Conservation (phyloP, 2,113 vertebrate genomes). For the Gymnocephalus cernua region DNA sequence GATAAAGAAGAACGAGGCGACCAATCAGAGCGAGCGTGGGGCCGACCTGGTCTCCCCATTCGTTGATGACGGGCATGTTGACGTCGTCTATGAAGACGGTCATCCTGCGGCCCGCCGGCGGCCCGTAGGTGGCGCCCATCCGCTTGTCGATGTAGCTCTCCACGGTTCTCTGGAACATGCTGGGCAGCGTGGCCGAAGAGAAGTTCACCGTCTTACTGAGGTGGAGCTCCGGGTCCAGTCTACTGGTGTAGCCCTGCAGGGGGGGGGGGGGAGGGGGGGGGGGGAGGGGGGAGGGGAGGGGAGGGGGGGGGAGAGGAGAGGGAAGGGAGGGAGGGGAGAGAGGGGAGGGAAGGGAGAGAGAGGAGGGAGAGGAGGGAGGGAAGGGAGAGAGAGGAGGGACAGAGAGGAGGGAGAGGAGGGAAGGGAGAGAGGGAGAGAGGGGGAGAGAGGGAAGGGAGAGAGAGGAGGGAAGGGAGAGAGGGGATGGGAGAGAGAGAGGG, state of each 20-base stretch:
- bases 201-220: conserved; percentile 88
- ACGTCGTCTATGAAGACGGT: conserved; percentile 90
- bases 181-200: conserved; percentile 88
- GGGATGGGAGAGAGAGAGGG: too few species aligned
- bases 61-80: conserved; percentile 92
- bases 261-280: neutral
- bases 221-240: conserved; percentile 86
- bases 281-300: too few species aligned
- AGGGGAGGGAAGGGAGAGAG: too few species aligned
- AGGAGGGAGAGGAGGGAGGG: too few species aligned
- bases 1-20: neutral
- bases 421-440: too few species aligned
- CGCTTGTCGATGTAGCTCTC: conserved; percentile 90
- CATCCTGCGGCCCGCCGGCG: conserved; percentile 88
- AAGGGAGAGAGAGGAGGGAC: too few species aligned
- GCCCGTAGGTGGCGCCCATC: conserved; percentile 88
- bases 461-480: too few species aligned
- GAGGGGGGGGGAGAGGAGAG: conserved; percentile 2
- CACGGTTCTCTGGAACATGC: conserved; percentile 88
- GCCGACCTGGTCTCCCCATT: conserved; percentile 91
- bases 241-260: conserved; percentile 85
- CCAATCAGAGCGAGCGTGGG: conserved; percentile 1
- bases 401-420: too few species aligned
- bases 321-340: too few species aligned
- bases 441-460: too few species aligned